Percentiles rank a stretch among this genome's conserved stretches.
Conservation (phyloP, 2,797 vertebrate species). For the Ciconia nigra region DNA sequence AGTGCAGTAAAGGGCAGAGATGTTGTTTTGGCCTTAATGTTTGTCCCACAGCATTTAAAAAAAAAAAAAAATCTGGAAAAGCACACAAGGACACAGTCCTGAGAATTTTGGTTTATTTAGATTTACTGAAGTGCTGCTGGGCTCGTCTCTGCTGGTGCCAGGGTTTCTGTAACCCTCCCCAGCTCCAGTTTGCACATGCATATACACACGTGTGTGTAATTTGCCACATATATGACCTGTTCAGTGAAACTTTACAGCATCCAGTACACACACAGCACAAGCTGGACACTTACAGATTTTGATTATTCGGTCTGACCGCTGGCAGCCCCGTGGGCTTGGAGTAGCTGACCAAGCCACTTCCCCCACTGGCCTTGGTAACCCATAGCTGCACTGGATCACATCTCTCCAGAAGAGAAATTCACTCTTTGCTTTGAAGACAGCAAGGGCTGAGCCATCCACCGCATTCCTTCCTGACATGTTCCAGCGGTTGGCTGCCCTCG, state of each 20-base stretch:
- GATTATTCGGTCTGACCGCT: not conserved
- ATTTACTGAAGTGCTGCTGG: not conserved
- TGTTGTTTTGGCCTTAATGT: not conserved
- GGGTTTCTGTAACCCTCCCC: not conserved
- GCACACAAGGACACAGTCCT: not conserved
- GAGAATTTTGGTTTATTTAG: not conserved
- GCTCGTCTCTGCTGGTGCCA: not conserved
- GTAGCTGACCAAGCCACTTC: not conserved
- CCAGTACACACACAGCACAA: not conserved
- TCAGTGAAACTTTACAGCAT: not conserved
- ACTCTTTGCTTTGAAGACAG: not conserved
- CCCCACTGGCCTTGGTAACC: not conserved
- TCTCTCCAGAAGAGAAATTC: not conserved
- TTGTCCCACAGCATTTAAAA: not conserved
- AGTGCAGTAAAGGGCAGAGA: not conserved
- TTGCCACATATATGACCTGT: not conserved
- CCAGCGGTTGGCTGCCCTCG: not conserved
- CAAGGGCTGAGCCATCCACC: not conserved
- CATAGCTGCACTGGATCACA: rapidly evolving
- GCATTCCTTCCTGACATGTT: not conserved
- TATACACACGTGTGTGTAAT: not conserved
- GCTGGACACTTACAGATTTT: not conserved
- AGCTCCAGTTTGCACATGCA: not conserved
- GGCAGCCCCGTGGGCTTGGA: rapidly evolving
- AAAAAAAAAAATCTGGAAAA: not conserved